Evolutionary conservation across 2,113 vertebrate species (phyloP), one percentile per base, ranked within the genome.

Genomic region (Cyanocitta stelleri): DNA sequence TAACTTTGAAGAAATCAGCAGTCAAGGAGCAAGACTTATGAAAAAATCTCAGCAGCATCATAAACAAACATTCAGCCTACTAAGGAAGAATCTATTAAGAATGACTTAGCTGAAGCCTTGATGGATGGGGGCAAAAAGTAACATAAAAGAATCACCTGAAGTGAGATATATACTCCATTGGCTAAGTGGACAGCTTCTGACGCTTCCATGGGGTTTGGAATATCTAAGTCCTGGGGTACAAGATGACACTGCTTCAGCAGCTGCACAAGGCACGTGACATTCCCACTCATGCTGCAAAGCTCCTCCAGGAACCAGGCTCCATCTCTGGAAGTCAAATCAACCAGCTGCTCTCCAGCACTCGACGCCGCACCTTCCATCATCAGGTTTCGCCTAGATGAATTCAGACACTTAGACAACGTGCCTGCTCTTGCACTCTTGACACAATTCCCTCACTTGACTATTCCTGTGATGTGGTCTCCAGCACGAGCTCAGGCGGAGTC

Each of bases 241-340:
- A 99, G 98, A 7, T 99, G 98, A 94, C 99, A 99, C 89, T 98
- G 98, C 64, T 99, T 99, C 72, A 99, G 97, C 81, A 99, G 96
- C 66, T 99, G 99, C 39, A 99, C 98, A 58, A 99, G 97, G 49
- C 98, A 99, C 0, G 98, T 98, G 85, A 99, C 98, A 35, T 99
- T 99, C 18, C 99, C 99, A 6, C 98, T 99, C 99, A 99, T 99
- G 88, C 99, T 99, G 96, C 99, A 99, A 10, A 99, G 98, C 97
- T 99, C 99, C 94, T 99, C 99, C 95, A 99, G 93, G 95, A 99
- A 99, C 99, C 99, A 99, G 32, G 99, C 98, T 66, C 99, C 99
- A 41, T 99, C 99, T 37, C 99, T 98, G 9, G 99, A 99, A 4
- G 98, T 99, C 92, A 99, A 95, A 87, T 99, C 99, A 18, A 99